Conservation (phyloP, 2,113 vertebrate genomes). For the Octodon degus region DNA sequence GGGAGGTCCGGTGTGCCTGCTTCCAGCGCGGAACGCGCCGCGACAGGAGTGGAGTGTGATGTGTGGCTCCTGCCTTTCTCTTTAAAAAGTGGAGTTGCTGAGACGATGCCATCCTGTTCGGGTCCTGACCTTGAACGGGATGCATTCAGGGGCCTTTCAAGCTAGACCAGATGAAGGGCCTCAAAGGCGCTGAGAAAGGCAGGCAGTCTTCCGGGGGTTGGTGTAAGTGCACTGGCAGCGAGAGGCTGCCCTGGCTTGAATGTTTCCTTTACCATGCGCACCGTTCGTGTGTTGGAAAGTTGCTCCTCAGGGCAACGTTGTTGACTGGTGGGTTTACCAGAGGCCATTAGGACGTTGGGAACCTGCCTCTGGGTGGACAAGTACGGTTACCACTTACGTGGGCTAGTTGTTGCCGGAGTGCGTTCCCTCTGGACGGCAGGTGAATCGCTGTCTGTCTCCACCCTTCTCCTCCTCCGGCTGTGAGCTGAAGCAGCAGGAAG, state of each 20-base stretch:
- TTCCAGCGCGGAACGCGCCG: constrained; percentile 66
- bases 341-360: no score
- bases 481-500: background rate
- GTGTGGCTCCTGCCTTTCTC: constrained; percentile 20
- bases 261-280: no score
- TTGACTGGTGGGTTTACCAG: background rate
- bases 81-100: background rate
- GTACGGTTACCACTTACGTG: no score
- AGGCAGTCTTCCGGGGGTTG: background rate
- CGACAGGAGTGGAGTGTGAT: constrained; percentile 63
- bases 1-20: constrained; percentile 45
- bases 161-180: background rate
- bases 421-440: no score
- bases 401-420: background rate
- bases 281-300: background rate
- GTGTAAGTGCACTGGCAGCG: constrained; percentile 23
- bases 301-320: background rate
- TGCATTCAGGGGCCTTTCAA: constrained; percentile 52
- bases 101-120: constrained; percentile 37
- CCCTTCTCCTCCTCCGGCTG: background rate
- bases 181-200: constrained; percentile 31
- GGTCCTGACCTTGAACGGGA: constrained; percentile 52
- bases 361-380: background rate
- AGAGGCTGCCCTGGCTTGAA: background rate
- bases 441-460: background rate